Conservation (phyloP, 2,113 vertebrate species). For the Jaculus jaculus region DNA sequence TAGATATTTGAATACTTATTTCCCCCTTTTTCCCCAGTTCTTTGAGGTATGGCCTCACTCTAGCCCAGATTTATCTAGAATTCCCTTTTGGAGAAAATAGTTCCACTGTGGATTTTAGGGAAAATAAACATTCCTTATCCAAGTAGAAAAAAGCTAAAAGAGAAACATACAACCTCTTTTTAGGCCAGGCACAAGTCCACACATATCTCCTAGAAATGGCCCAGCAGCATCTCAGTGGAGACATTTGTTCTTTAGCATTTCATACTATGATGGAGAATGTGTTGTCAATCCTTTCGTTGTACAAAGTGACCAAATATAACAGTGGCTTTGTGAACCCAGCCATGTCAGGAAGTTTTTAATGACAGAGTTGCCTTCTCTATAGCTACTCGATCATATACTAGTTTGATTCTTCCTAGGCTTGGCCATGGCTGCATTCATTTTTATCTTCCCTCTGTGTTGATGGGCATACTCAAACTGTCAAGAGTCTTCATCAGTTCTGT, state of each 20-base stretch:
- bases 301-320: not conserved
- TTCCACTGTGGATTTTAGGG: not conserved
- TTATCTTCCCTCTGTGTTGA: not conserved
- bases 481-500: not conserved
- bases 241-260: not conserved
- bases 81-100: not conserved
- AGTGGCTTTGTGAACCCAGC: not conserved
- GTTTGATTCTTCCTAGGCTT: not conserved
- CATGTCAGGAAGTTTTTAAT: not conserved
- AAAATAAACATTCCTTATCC: not conserved
- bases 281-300: not conserved
- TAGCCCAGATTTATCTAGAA: no score
- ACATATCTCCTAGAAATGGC: not conserved
- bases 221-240: not conserved
- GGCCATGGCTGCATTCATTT: not conserved
- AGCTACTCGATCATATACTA: not conserved
- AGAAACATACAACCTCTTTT: not conserved
- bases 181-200: not conserved
- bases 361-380: not conserved
- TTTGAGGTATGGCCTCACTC: no score
- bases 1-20: not conserved
- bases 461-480: not conserved
- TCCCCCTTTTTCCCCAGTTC: not conserved
- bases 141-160: not conserved
- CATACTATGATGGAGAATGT: not conserved